phyloP scores from a whole-genome alignment of 2,797 vertebrate genomes.

The Anas bahamensis region DNA sequence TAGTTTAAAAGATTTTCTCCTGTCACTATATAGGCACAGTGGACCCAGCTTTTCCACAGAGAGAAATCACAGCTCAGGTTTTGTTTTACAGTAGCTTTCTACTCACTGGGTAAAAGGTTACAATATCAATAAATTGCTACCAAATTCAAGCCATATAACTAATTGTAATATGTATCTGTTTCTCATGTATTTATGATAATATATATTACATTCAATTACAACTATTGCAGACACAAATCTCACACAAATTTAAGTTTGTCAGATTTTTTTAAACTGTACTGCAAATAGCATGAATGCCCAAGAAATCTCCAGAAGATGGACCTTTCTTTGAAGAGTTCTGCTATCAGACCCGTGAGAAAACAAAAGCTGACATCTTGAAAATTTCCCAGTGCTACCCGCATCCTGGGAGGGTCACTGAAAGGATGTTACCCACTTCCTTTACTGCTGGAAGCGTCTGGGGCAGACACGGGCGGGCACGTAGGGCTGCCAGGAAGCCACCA shows the following conservation, averaged over 20 bases:
- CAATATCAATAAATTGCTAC: background rate
- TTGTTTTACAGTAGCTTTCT: background rate
- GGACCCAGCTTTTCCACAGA: background rate
- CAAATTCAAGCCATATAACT: background rate
- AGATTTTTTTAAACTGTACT: background rate
- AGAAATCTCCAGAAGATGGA: background rate
- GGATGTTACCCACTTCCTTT: slow-evolving; percentile 48
- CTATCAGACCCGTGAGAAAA: background rate
- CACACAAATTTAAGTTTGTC: background rate
- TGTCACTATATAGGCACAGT: background rate
- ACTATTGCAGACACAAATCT: background rate
- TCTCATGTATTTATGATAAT: background rate
- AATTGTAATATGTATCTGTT: background rate
- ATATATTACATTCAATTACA: background rate
- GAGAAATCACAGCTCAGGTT: background rate
- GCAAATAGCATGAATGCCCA: background rate
- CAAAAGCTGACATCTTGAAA: slow-evolving; percentile 25
- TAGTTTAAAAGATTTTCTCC: background rate
- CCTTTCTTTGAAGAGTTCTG: background rate
- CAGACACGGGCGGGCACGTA: background rate
- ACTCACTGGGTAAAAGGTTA: background rate
- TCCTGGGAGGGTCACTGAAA: slow-evolving; percentile 53
- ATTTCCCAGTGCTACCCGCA: background rate
- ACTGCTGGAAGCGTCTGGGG: background rate
- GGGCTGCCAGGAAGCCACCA: background rate